Evolutionary conservation across 2,888 invertebrate genomes (phyloP), one percentile per base, ranked within the genome.

Genomic region (Hirtodrosophila alboralis): DNA sequence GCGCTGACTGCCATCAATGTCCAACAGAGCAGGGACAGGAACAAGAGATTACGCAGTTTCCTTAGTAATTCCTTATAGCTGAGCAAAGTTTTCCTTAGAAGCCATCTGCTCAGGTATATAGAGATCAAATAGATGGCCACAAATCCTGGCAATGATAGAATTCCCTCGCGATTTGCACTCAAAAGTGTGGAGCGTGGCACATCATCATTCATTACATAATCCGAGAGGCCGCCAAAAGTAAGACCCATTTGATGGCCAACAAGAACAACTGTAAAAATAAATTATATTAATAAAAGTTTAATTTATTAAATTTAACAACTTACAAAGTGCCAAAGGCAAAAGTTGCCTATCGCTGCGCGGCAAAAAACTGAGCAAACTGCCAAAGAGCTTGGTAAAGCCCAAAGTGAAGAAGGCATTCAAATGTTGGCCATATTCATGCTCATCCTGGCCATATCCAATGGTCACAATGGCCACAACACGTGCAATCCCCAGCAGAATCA

Each of bases 401-500:
- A 99, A 91, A 0, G 98, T 98, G 73, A 98, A 94, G 90, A 99
- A 99, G 90, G 99, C 99, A 90, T 99, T 99, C 96, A 98, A 97
- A 90, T 99, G 98, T 0, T 94, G 92, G 0, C 99, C 99, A 92
- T 99, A 99, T 89, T 99, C 99, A 0, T 95, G 94, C 0, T 96
- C 93, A 89, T 97, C 96, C 83, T 96, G 95, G 51, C 96, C 96
- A 89, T 99, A 99, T 68, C 95, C 93, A 1, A 95, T 90, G 21
- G 93, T 89, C 83, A 93, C 91, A 0, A 91, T 93, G 0, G 94
- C 89, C 18, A 94, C 53, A 66, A 93, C 94, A 58, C 96, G 92
- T 0, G 91, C 91, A 1, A 93, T 61, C 0, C 96, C 96, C 31
- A 96, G 89, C 0, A 93, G 53, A 5, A 94, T 75, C 40, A 92